Conservation (phyloP, 2,797 vertebrate species). For the Emydoidea blandingii region DNA sequence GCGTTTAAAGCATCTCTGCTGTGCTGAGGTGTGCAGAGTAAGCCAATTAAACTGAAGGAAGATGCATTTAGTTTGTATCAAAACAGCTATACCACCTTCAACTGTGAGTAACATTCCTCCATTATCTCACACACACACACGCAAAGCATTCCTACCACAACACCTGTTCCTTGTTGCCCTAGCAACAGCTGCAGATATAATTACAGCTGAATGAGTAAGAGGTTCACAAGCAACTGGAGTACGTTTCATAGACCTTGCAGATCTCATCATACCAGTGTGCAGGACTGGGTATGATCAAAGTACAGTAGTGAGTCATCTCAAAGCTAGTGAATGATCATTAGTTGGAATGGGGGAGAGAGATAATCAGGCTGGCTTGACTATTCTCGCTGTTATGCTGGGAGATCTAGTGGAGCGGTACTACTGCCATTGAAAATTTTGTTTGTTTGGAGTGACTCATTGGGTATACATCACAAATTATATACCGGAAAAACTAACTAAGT, state of each 20-base stretch:
- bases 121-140: rapidly evolving
- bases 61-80: background rate
- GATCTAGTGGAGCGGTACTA: constrained; percentile 25
- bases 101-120: background rate
- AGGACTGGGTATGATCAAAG: constrained; percentile 52
- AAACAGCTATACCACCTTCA: background rate
- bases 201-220: background rate
- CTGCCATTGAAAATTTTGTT: constrained; percentile 41
- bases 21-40: rapidly evolving
- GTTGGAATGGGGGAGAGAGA: background rate
- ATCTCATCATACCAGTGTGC: background rate
- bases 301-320: constrained; percentile 58
- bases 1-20: background rate
- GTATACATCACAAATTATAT: constrained; percentile 13
- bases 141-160: background rate
- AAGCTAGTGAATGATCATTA: constrained; percentile 39
- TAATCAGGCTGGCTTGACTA: constrained; percentile 15
- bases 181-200: constrained; percentile 52
- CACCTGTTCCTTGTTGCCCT: constrained; percentile 49
- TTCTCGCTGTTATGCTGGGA: background rate
- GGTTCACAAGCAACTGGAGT: background rate
- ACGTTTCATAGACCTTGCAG: background rate
- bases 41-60: background rate
- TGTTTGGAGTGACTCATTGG: constrained; percentile 47
- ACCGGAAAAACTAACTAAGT: background rate